Conservation (phyloP, 2,113 vertebrate species). For the Cyprinodon tularosa region DNA sequence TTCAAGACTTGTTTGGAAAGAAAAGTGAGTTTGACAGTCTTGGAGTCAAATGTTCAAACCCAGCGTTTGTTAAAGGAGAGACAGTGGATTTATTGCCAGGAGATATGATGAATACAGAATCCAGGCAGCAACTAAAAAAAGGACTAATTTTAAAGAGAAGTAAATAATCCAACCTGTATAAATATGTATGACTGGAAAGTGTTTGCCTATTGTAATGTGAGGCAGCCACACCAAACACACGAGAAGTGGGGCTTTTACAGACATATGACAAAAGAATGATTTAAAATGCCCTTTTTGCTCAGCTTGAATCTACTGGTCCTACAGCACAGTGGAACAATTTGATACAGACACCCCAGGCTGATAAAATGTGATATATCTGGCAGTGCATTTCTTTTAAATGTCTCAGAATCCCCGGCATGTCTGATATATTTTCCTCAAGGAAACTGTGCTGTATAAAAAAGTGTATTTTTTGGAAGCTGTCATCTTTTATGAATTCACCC, state of each 20-base stretch:
- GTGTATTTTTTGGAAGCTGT: constrained; percentile 14
- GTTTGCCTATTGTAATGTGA: constrained; percentile 31
- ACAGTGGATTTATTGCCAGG: constrained; percentile 20
- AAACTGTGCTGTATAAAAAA: constrained; percentile 20
- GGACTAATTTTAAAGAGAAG: constrained; percentile 6
- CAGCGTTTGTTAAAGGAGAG: constrained; percentile 25
- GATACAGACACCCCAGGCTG: constrained; percentile 22
- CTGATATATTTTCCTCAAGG: constrained; percentile 52
- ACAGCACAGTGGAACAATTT: constrained; percentile 3
- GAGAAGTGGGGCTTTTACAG: constrained; percentile 21
- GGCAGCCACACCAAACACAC: constrained; percentile 26
- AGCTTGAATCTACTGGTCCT: constrained; percentile 21
- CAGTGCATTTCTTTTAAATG: constrained; percentile 16
- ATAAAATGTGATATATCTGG: constrained; percentile 25
- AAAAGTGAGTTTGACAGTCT: constrained; percentile 52
- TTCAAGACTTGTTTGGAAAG: constrained; percentile 46
- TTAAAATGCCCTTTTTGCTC: constrained; percentile 18
- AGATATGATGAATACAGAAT: constrained; percentile 27
- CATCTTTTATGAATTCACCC: constrained; percentile 12
- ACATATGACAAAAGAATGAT: not conserved
- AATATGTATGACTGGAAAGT: not conserved
- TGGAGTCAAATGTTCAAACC: constrained; percentile 46
- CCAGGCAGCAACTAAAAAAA: constrained; percentile 27
- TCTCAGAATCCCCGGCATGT: constrained; percentile 22
- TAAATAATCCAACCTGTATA: constrained; percentile 19